A percentile compares a stretch with the other conserved stretches of the same genome.
Conservation (phyloP, 2,113 vertebrate genomes). For the Phalacrocorax carbo region DNA sequence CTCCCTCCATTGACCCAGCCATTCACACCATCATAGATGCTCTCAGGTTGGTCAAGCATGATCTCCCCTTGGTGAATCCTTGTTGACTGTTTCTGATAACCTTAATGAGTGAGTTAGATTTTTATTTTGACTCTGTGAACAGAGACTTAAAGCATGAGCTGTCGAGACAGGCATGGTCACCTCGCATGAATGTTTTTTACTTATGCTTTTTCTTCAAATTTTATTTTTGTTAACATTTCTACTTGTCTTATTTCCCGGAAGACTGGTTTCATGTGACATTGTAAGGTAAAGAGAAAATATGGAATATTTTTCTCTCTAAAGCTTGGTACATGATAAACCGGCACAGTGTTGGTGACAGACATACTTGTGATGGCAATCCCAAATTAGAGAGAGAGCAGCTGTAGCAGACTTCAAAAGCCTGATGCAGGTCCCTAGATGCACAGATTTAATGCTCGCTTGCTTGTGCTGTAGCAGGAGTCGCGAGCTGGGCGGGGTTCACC, state of each 20-base stretch:
- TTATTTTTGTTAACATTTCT: neutral
- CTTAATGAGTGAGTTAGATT: neutral
- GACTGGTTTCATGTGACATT: neutral
- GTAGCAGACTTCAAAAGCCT: neutral
- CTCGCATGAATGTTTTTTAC: neutral
- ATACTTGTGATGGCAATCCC: neutral
- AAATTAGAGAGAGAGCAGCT: neutral
- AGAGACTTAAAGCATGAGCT: neutral
- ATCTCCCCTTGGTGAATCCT: too few relatives aligned
- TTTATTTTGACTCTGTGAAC: neutral
- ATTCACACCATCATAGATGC: too few relatives aligned
- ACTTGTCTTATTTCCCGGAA: neutral
- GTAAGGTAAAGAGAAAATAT: neutral
- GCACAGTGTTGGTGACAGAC: neutral
- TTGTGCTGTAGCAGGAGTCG: neutral
- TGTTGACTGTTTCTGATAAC: too few relatives aligned
- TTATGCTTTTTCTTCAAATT: neutral
- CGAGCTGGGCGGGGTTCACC: rapidly evolving
- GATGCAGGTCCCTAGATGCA: rapidly evolving
- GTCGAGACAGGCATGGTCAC: too few relatives aligned
- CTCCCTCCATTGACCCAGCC: too few relatives aligned
- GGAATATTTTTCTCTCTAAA: neutral
- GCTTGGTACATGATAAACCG: neutral
- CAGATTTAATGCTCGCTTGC: rapidly evolving
- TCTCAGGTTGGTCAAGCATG: too few relatives aligned